Base-by-base conservation (phyloP, 2,888 invertebrate species). In the Nasonovia ribisnigri region DNA sequence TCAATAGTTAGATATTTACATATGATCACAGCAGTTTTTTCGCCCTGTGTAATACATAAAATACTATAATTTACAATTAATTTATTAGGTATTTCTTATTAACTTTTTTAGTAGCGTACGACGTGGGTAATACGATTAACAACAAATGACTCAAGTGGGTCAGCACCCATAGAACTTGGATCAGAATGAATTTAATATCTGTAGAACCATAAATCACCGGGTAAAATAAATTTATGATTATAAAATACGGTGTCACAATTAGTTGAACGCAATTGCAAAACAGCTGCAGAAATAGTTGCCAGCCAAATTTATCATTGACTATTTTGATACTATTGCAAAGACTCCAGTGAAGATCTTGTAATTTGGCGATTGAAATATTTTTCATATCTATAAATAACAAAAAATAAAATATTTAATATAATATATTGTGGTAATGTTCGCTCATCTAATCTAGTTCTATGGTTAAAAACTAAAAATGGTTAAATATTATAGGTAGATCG, bases 241-340 rank as follows among this genome's bases (percentile, higher is more conserved):
- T 94, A 84, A 95, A 95, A 94, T 95, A 95, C 13, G 95, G 95
- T 20, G 95, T 94, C 20, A 95, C 95, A 87, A 95, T 94, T 51
- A 95, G 94, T 42, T 95, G 95, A 8, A 95, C 94, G 88, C 95
- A 95, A n/a, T 94, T 94, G 43, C 94, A 94, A 20, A 95, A 93
- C 84, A 95, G 92, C 20, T 93, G 91, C 16, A 94, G 91, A 29
- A 95, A 90, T 46, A 95, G 84, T 87, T 94, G 94, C 88, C 93
- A 94, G 20, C 95, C 95, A 67, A 95, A 95, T 92, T 94, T 92
- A 67, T 91, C 91, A 57, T 95, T 95, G 11, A 94, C 94, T n/a
- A 94, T 92, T 92, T 94, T 67, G 24, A 94, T 94, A 29, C 89
- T 84, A 36, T 94, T 89, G 86, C 94, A 94, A 36, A 94, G 92